These are phyloP conservation scores for Eonycteris spelaea DNA, from an alignment of 2,113 vertebrate species.

Conservation along the genomic window DNA sequence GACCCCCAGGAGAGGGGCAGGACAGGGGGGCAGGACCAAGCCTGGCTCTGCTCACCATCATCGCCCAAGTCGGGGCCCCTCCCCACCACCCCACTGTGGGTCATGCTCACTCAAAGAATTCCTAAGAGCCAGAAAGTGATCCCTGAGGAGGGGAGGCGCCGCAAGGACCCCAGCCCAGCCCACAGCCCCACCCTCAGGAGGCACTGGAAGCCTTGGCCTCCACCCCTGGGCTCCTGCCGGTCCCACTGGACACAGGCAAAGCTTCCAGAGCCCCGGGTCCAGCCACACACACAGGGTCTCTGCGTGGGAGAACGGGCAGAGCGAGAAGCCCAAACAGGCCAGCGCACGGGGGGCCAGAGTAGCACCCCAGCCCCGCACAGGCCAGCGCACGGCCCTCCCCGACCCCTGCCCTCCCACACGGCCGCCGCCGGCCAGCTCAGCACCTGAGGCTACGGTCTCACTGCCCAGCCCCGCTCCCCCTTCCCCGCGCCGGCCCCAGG, in stretches of 20 bases:
- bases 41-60: rapidly evolving
- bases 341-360: rapidly evolving
- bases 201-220: not conserved
- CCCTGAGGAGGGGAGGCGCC: no score
- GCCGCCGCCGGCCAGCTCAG: rapidly evolving
- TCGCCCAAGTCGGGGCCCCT: not conserved
- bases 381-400: not conserved
- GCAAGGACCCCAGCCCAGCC: not conserved
- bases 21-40: rapidly evolving
- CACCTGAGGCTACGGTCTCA: no score
- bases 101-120: not conserved
- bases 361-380: not conserved
- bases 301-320: rapidly evolving
- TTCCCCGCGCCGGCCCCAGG: rapidly evolving
- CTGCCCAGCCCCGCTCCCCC: not conserved
- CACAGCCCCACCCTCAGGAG: not conserved
- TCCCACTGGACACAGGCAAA: not conserved
- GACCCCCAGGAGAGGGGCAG: rapidly evolving
- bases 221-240: not conserved
- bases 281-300: not conserved
- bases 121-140: not conserved
- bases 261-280: not conserved
- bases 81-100: rapidly evolving
- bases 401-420: not conserved
- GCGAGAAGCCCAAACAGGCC: not conserved